Conservation (phyloP, 1,140 invertebrate genomes). For the Drosophila littoralis region DNA sequence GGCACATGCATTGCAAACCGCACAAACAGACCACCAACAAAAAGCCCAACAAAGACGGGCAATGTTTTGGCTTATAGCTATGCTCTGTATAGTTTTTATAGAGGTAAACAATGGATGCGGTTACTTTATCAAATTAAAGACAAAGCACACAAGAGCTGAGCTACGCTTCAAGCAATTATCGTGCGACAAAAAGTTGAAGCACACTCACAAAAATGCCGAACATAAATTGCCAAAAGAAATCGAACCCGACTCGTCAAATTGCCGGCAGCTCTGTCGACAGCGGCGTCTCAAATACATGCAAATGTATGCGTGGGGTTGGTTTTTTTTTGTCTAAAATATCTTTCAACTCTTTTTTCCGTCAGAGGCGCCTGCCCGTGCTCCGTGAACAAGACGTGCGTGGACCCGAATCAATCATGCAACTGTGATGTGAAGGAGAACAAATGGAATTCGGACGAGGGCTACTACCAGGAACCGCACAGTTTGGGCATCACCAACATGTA, state of each 20-base stretch:
- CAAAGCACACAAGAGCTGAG: background rate
- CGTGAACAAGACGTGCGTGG: constrained; percentile 91
- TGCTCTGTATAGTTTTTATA: constrained; percentile 1
- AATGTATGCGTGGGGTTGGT: constrained; percentile 56
- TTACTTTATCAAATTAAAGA: too few species aligned
- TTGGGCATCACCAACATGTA: constrained; percentile 96
- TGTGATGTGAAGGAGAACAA: constrained; percentile 93
- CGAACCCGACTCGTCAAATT: constrained; percentile 62
- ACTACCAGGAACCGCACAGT: constrained; percentile 90
- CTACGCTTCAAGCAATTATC: constrained; percentile 24
- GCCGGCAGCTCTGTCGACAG: constrained; percentile 50
- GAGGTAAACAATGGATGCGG: background rate
- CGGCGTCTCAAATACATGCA: constrained; percentile 61
- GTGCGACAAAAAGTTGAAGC: too few species aligned
- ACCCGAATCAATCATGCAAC: constrained; percentile 93
- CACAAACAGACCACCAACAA: constrained; percentile 48
- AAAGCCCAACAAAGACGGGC: background rate
- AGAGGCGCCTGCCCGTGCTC: constrained; percentile 89
- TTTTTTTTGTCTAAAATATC: constrained; percentile 4
- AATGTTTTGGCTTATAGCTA: background rate
- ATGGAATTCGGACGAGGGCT: constrained; percentile 95
- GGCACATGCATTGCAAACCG: constrained; percentile 75
- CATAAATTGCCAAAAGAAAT: constrained; percentile 36
- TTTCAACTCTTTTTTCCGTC: constrained; percentile 29
- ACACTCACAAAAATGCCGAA: constrained; percentile 47